Base-by-base conservation (phyloP, 2,888 invertebrate genomes). In the Ophion ellenae region DNA sequence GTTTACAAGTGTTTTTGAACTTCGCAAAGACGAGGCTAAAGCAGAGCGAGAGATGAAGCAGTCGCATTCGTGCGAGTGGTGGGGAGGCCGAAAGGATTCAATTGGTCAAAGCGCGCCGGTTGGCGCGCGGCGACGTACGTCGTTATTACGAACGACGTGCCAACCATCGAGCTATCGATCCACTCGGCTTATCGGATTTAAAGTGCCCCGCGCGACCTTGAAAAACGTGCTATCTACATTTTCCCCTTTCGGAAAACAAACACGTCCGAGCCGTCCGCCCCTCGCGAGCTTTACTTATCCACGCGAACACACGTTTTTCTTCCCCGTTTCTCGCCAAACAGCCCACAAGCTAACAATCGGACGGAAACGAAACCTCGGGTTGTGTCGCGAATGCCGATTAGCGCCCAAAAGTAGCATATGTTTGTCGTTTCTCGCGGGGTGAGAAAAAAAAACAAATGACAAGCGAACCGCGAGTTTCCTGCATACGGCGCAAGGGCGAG, bases 111-210 rank as follows among this genome's bases (percentile, higher is more conserved):
- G 70, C 69, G 70, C 69, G 81, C 77, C 79, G 83, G 73, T 70
- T 70, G 64, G 80, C 32, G 76, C 63, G 84, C 81, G 73, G 28
- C 70, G 74, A 70, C 69, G 85, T 73, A 76, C 80, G 66, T 66
- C 81, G 81, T 61, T 64, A 53, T 70, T 78, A 78, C 82, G 64
- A 40, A 83, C 82, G 67, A 64, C 87, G 78, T 80, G 47, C 40
- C 85, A 69, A 86, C 84, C 87, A 87, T 87, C 87, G 88, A 88
- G 87, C 87, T 87, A 87, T 88, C 88, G 88, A 87, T 87, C 88
- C 83, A 70, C 84, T 85, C 66, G 70, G 76, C 85, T 81, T 77
- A 77, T 87, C 85, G 83, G 86, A 87, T 88, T 88, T 86, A 86
- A 88, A 88, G 86, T 86, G 78, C 82, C 63, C 28, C 66, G 78